Evolutionary conservation across 2,888 invertebrate species (phyloP), one percentile per base, ranked within the genome.

Genomic region (Elysia crispata): DNA sequence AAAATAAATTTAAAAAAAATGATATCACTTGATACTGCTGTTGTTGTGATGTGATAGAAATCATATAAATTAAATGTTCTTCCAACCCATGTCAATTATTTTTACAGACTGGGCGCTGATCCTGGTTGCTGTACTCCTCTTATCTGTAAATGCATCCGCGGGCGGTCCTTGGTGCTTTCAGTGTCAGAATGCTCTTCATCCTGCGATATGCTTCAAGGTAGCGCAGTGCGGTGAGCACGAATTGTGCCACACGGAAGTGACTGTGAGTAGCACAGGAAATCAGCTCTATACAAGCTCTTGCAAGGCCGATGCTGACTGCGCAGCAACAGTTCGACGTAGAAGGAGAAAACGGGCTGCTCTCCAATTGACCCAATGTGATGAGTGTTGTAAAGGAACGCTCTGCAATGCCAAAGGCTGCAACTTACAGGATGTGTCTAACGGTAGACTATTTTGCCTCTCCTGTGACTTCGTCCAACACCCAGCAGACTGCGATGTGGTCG

Each of bases 221-320:
- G 28, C 60, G 18, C 75, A 75, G 30, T 75, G 75, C 33, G 75
- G 75, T 1, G 75, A 75, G n/a, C 75, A 75, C n/a, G 75, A 75
- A 60, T 25, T 33, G 23, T 75, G 75, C 33, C 30, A 31, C 33
- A 75, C 75, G 30, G 62, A 75, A 31, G 30, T 20, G 11, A 60
- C 15, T 18, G 20, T 60, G 20, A 75, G 31, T n/a, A 57, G 60
- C 33, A 75, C 57, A 30, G 75, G 75, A 31, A 60, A 18, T 1
- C 13, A 15, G 23, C 23, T 75, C 28, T 75, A 60, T 28, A 60
- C 60, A 30, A 60, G 60, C 13, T 13, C 60, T 20, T 75, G 75
- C 62, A 75, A 75, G 31, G 75, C 49, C 20, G 23, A 3, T 18
- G 13, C 18, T 18, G 31, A 50, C 31, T 75, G 75, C 33, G 18